phyloP scores from a whole-genome alignment of 37 sponge, comb jelly and placozoan species.

The Amphimedon queenslandica region DNA sequence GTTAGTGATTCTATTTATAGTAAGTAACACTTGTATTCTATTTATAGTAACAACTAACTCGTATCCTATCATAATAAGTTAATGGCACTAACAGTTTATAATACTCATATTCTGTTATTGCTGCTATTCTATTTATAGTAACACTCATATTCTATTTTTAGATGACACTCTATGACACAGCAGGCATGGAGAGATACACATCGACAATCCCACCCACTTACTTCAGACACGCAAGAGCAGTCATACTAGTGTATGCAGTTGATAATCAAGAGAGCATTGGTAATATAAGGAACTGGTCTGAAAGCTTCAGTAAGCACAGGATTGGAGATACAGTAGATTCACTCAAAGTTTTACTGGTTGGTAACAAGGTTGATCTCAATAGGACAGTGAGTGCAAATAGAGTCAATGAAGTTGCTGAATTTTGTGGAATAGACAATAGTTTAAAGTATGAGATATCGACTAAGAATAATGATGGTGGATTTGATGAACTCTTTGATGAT shows the following conservation, averaged over 20 bases:
- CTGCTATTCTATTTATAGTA: too few relatives aligned
- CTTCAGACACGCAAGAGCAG: conserved; percentile 51
- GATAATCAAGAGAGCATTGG: conserved; percentile 26
- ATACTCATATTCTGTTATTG: too few relatives aligned
- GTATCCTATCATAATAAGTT: too few relatives aligned
- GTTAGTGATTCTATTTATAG: too few relatives aligned
- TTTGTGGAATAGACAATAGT: conserved; percentile 18
- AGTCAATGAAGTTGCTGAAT: conserved; percentile 20
- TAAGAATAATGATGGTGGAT: conserved; percentile 25
- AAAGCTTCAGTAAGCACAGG: conserved; percentile 19
- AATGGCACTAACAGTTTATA: too few relatives aligned
- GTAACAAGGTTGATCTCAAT: conserved; percentile 52
- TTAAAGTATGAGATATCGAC: conserved; percentile 58
- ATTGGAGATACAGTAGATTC: conserved; percentile 10
- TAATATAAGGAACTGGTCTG: conserved; percentile 37
- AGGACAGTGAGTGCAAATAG: conserved; percentile 5
- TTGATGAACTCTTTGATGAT: conserved; percentile 56
- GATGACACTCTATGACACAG: conserved; percentile 74
- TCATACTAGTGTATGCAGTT: conserved; percentile 55
- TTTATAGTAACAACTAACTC: too few relatives aligned
- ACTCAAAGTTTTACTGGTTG: conserved; percentile 31
- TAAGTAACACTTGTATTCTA: too few relatives aligned
- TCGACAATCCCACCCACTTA: conserved; percentile 70
- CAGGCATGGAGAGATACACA: conserved; percentile 64
- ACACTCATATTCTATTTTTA: conserved; percentile 5